Conservation (phyloP, 2,797 vertebrate genomes). For the Helarctos malayanus region DNA sequence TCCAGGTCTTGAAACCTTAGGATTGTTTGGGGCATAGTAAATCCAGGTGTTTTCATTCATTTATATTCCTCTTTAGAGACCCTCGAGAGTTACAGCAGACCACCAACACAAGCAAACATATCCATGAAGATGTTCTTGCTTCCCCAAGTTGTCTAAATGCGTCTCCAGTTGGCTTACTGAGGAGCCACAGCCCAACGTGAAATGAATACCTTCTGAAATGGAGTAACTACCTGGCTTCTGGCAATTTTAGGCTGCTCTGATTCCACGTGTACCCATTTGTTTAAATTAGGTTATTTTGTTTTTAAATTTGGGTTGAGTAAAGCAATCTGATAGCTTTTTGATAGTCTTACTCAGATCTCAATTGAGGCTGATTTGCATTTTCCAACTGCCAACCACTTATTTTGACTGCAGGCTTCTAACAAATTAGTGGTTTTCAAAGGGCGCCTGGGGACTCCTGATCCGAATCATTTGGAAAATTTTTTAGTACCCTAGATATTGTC, state of each 20-base stretch:
- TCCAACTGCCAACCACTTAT: background rate
- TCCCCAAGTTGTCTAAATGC: background rate
- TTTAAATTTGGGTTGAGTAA: background rate
- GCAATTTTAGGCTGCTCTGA: background rate
- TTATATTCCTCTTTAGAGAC: background rate
- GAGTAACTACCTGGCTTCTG: background rate
- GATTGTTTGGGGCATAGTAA: background rate
- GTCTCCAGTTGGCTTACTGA: background rate
- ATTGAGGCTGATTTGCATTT: background rate
- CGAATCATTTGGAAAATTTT: background rate
- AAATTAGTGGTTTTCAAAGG: background rate
- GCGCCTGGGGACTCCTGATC: background rate
- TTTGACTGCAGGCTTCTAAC: background rate
- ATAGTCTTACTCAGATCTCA: background rate
- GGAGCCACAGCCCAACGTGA: background rate
- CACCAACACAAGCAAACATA: background rate
- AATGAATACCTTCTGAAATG: background rate
- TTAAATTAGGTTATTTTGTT: constrained; percentile 22
- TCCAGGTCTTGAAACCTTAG: background rate
- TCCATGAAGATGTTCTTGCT: background rate
- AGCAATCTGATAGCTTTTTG: background rate
- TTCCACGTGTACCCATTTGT: background rate
- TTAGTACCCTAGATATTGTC: background rate
- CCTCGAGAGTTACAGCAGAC: background rate
- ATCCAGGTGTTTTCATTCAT: background rate